Base-by-base conservation (phyloP, 2,888 invertebrate genomes). In the Muscina levida region DNA sequence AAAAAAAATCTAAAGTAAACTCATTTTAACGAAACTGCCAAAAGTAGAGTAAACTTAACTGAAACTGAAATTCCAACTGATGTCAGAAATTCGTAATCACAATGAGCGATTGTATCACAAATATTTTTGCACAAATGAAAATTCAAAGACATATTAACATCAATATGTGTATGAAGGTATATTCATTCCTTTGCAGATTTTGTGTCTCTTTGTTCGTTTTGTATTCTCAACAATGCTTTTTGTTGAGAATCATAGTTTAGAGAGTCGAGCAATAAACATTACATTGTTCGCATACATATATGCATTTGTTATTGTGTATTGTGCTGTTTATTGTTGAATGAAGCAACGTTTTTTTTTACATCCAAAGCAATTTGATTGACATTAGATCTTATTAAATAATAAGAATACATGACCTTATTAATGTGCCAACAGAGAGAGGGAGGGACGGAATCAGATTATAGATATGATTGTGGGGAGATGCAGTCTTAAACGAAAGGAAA, bases 321-420 rank as follows among this genome's bases (percentile, higher is more conserved):
- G n/a, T 46, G 5, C 5, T 46, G n/a, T 10, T 17, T 19, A 19
- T 15, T 48, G 48, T 4, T 31, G 19, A 19, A 48, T 15, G 15
- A 46, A 46, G 1, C 17, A 48, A 48, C 1, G 15, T 48, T 48
- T n/a, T n/a, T 46, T n/a, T 48, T 48, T 19, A 15, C 19, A 48
- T 48, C 19, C 19, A 48, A 48, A 19, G 17, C 48, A 19, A 48
- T 48, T 48, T 17, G 19, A 48, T 48, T 48, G 48, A 2, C 48
- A 48, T 48, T 48, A 2, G 48, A 48, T 48, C 48, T 17, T 17
- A 48, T 48, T 48, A 48, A 48, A 48, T 48, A 48, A 48, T 48
- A 48, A 15, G 48, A 48, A 48, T 48, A 48, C 4, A 31, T 48
- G 48, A 48, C 48, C 48, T 48, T 19, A 48, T 48, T 48, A 19